phyloP scores from a whole-genome alignment of 1,140 invertebrate genomes.

The Copidosoma floridanum region DNA sequence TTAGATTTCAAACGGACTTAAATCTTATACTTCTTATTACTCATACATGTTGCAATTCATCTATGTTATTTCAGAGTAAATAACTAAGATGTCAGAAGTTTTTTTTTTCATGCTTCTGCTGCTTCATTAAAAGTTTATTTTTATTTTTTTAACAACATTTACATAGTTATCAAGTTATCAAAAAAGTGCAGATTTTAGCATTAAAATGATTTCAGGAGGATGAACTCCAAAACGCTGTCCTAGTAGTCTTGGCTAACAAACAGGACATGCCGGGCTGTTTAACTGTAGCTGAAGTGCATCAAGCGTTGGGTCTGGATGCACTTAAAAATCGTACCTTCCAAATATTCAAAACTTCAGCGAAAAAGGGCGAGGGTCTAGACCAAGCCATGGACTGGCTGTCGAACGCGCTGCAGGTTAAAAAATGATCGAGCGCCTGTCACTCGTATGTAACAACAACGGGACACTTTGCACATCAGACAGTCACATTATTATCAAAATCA shows the following conservation, averaged over 20 bases:
- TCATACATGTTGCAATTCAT: too few species aligned
- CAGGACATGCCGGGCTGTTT: constrained; percentile 98
- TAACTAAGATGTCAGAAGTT: too few species aligned
- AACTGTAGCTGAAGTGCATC: constrained; percentile 94
- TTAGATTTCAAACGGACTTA: too few species aligned
- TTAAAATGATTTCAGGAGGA: constrained; percentile 87
- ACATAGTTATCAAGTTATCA: too few species aligned
- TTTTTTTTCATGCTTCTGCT: too few species aligned
- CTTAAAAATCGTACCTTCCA: constrained; percentile 98
- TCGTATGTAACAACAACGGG: background rate
- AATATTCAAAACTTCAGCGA: constrained; percentile 99
- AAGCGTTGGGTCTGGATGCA: constrained; percentile 90
- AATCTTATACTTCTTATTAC: too few species aligned
- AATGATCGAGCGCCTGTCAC: constrained; percentile 60
- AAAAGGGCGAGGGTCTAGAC: constrained; percentile 97
- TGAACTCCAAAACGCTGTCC: constrained; percentile 90
- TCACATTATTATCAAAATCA: too few species aligned
- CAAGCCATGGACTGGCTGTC: constrained; percentile 99
- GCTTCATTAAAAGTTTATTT: too few species aligned
- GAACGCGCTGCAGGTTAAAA: constrained; percentile 82
- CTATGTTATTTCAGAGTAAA: too few species aligned
- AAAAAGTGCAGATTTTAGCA: background rate
- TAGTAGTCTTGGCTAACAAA: constrained; percentile 98
- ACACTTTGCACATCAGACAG: background rate
- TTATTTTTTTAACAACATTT: background rate